Base-by-base conservation (phyloP, 2,888 invertebrate genomes). In the Aphidius colemani region DNA sequence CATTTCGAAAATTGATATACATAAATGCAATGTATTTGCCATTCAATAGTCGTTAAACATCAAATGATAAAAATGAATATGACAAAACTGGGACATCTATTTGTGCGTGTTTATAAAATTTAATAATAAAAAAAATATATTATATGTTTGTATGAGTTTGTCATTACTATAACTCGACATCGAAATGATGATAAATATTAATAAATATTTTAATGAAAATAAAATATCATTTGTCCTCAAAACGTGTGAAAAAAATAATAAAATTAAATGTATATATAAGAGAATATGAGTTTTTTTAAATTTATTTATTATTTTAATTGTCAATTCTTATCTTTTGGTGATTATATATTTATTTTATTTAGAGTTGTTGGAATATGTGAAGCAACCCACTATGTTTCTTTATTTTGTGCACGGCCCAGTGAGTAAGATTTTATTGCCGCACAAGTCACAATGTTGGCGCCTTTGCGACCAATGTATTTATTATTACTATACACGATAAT, bases 391-490 rank as follows among this genome's bases (percentile, higher is more conserved):
- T 62, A 40, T 62, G 43, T 49, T 11, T 7, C 11, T 8, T 8
- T 39, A 13, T 39, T 7, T 10, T 40, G 9, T 44, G 45, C 50
- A 39, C 49, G 53, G 39, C 41, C 51, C 44, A 40, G 64, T 66
- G 65, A 62, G 59, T 63, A 66, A 66, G 64, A 67, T 67, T 70
- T 68, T 65, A 69, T 70, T 68, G 71, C 70, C 65, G 66, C 68
- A 66, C 65, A 64, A 70, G 67, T 66, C 68, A 68, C 71, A 77
- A 77, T 77, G 77, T 77, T 77, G 77, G 77, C 77, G 77, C 77
- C 77, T 70, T 73, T 71, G 67, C 62, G 65, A 67, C 67, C 51
- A 59, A 40, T 49, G 62, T 53, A 55, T 59, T 7, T 49, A 57
- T 50, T 55, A 57, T 44, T 39, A n/a, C 44, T 50, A 53, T 48